Conservation (phyloP, 2,113 vertebrate genomes). For the Motacilla alba region DNA sequence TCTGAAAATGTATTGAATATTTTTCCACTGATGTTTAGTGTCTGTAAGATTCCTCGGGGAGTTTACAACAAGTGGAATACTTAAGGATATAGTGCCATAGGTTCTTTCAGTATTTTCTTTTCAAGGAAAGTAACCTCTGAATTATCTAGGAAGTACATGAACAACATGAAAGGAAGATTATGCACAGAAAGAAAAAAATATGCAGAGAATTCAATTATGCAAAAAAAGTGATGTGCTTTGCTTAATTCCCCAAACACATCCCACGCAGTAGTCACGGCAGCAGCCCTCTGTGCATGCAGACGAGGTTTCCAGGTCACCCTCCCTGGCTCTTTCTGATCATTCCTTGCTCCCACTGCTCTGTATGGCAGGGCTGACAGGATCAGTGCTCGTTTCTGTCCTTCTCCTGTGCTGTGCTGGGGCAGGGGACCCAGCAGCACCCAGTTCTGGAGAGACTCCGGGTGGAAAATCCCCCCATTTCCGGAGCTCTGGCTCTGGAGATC, state of each 20-base stretch:
- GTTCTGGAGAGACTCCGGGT: fast-evolving
- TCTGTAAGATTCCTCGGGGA: constrained; percentile 66
- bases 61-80: constrained; percentile 77
- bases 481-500: neutral
- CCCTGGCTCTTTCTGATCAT: constrained; percentile 3
- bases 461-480: neutral
- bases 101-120: constrained; percentile 70
- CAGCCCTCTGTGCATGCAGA: neutral
- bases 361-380: neutral
- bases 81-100: constrained; percentile 71
- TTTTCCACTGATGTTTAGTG: constrained; percentile 63
- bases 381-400: neutral
- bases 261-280: neutral
- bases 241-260: constrained; percentile 68
- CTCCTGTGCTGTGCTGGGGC: fast-evolving
- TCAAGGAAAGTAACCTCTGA: constrained; percentile 76
- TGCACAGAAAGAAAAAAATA: constrained; percentile 66
- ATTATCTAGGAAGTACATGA: constrained; percentile 70
- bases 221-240: constrained; percentile 73
- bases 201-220: constrained; percentile 78
- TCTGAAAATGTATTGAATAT: constrained; percentile 61
- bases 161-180: constrained; percentile 73
- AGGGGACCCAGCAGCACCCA: fast-evolving
- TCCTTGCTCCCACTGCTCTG: neutral
- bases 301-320: constrained; percentile 41